Evolutionary conservation across 2,113 vertebrate species (phyloP).

Genomic region (Scytalopus superciliaris): DNA sequence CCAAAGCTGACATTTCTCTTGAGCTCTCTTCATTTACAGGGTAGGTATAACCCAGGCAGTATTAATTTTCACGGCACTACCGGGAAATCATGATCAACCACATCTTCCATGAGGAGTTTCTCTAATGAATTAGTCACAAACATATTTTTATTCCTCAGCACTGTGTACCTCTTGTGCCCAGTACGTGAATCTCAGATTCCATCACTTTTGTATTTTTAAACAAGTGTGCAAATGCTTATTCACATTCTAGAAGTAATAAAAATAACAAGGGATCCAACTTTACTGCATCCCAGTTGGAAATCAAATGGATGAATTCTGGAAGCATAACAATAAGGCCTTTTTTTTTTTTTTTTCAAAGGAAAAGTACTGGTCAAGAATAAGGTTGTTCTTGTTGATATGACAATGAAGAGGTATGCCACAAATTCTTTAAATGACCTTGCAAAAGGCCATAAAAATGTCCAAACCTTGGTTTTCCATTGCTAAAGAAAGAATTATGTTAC

Average conservation of each 20-base stretch:
- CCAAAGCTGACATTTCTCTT: background rate
- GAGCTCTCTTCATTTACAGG: background rate
- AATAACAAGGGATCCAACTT: background rate
- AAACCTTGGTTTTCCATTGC: background rate
- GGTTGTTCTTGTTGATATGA: background rate
- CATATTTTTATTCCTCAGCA: background rate
- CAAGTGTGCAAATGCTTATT: background rate
- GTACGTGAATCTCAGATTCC: background rate
- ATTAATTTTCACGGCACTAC: slow-evolving; percentile 14
- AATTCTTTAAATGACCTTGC: background rate
- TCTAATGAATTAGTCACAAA: slow-evolving; percentile 21
- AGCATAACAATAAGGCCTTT: background rate
- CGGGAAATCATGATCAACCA: slow-evolving; percentile 17
- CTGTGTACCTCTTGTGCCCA: background rate
- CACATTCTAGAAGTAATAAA: background rate
- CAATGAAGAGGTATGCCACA: background rate
- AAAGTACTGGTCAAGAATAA: background rate
- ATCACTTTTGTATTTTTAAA: background rate
- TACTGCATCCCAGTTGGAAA: background rate
- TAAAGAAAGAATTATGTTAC: background rate
- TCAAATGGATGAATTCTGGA: background rate
- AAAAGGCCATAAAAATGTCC: background rate
- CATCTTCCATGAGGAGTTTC: background rate
- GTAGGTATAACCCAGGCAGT: background rate
- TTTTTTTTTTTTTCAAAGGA: background rate